These are phyloP conservation scores for Scarus forsteni DNA, from an alignment of 2,797 vertebrate genomes.

Conservation along the genomic window DNA sequence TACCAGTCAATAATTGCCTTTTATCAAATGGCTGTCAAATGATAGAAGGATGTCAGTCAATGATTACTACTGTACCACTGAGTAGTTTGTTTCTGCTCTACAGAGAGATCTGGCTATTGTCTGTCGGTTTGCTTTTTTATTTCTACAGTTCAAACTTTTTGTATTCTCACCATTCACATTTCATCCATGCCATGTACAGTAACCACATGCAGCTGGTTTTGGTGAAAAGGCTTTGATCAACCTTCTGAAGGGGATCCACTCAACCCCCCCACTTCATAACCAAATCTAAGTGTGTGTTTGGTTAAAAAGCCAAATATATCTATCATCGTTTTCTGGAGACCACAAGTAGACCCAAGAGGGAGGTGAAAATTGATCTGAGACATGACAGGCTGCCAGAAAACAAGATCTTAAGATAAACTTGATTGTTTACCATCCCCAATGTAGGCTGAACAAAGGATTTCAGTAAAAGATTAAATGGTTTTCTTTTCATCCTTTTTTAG, in stretches of 20 bases:
- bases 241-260: neutral
- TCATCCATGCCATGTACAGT: neutral
- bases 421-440: neutral
- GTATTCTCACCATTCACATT: neutral
- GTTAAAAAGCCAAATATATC: neutral
- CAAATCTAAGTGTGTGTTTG: neutral
- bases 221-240: conserved; percentile 1
- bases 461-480: neutral
- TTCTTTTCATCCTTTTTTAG: neutral
- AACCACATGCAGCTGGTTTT: neutral
- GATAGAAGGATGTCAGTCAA: neutral
- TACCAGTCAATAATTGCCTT: conserved; percentile 4
- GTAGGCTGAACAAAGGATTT: neutral
- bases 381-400: neutral
- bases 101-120: neutral
- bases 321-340: neutral
- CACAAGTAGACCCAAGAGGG: neutral
- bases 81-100: neutral
- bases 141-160: conserved; percentile 5
- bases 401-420: neutral
- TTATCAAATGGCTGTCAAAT: conserved; percentile 1
- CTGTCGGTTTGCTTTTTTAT: conserved; percentile 9
- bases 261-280: neutral
- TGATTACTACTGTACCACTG: neutral
- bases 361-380: neutral